phyloP scores from a whole-genome alignment of 2,888 invertebrate genomes.

The Oligia latruncula region DNA sequence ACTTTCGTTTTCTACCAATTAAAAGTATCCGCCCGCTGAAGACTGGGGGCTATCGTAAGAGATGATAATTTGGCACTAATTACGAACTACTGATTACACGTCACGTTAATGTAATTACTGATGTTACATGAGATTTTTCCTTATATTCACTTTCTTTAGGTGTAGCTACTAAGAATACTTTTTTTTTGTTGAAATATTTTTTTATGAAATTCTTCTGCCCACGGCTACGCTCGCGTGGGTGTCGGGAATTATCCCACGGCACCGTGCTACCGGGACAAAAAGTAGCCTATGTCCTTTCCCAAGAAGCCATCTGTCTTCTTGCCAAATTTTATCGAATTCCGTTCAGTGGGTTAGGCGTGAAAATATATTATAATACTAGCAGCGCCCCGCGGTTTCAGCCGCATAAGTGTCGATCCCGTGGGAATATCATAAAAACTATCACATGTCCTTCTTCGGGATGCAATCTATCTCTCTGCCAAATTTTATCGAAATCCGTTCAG shows the following conservation, averaged over 20 bases:
- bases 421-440: too few relatives aligned
- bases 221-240: neutral
- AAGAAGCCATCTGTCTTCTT: neutral
- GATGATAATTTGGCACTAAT: conserved; percentile 65
- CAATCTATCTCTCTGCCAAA: too few relatives aligned
- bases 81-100: conserved; percentile 51
- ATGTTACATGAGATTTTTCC: conserved; percentile 51
- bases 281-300: too few relatives aligned
- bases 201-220: neutral
- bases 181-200: neutral
- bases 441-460: too few relatives aligned
- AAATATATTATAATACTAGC: neutral
- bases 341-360: neutral
- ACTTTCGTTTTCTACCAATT: conserved; percentile 74
- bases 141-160: conserved; percentile 55
- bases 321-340: neutral
- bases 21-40: conserved; percentile 63
- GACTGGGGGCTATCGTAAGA: conserved; percentile 38
- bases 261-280: neutral
- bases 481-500: too few relatives aligned
- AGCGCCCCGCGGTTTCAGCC: too few relatives aligned
- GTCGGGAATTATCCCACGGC: neutral
- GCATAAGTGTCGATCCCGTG: too few relatives aligned
- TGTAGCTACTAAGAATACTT: neutral
- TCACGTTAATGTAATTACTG: conserved; percentile 55